Conservation (phyloP, 2,113 vertebrate species). For the Morone chrysops region DNA sequence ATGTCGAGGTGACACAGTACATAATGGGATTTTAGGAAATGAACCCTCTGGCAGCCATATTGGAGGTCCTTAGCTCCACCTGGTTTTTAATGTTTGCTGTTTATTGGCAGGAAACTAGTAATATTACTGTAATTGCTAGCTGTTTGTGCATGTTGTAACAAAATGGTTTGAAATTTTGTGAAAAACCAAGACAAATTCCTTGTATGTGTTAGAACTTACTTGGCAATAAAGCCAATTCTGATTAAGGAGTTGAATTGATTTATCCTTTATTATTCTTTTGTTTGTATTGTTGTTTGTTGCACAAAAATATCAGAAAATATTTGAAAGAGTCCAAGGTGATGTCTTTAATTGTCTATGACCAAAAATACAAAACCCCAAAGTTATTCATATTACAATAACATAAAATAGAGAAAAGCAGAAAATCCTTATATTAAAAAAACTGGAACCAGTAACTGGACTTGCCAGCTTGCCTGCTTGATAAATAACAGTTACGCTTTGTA, state of each 20-base stretch:
- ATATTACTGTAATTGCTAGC: background rate
- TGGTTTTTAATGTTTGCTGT: background rate
- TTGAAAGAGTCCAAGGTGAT: background rate
- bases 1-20: background rate
- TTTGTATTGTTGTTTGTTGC: no score
- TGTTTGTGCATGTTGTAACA: background rate
- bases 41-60: background rate
- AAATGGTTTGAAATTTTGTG: background rate
- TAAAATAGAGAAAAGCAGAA: background rate
- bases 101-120: background rate
- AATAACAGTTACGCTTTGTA: no score
- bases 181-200: no score
- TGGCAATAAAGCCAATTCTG: no score
- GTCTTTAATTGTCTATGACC: background rate
- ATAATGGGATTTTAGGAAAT: background rate
- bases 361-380: no score
- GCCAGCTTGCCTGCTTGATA: background rate
- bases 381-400: background rate
- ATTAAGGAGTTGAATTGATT: no score
- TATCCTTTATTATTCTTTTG: no score
- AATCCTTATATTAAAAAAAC: background rate
- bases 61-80: background rate
- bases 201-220: no score
- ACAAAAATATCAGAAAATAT: background rate
- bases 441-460: background rate